Conservation (phyloP, 2,113 vertebrate genomes). For the Epinephelus moara region DNA sequence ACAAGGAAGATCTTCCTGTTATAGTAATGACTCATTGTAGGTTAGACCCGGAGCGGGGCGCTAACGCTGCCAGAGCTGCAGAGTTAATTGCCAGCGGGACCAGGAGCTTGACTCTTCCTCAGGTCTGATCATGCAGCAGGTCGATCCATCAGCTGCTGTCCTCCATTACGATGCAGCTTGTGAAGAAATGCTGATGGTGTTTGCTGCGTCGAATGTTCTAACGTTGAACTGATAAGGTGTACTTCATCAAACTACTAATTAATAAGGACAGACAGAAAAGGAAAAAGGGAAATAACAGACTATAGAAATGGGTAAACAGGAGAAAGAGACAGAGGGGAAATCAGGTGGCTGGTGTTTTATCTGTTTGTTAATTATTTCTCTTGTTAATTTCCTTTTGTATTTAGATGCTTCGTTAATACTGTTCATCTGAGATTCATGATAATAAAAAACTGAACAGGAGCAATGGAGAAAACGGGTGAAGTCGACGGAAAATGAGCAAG, state of each 20-base stretch:
- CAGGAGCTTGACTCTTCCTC: conserved; percentile 16
- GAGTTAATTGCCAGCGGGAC: conserved; percentile 42
- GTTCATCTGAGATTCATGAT: conserved; percentile 66
- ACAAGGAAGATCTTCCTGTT: conserved; percentile 47
- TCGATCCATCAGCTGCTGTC: neutral
- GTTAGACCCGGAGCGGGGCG: conserved; percentile 16
- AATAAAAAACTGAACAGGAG: conserved; percentile 58
- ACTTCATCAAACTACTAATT: conserved; percentile 9
- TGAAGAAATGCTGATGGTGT: neutral
- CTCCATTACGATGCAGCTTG: conserved; percentile 1
- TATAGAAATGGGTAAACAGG: conserved; percentile 52
- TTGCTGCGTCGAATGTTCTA: neutral
- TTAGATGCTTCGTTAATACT: conserved; percentile 57
- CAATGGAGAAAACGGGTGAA: conserved; percentile 15
- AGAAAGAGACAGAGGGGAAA: conserved; percentile 72
- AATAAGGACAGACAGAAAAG: neutral
- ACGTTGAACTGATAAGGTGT: neutral
- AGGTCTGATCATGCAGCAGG: conserved; percentile 2
- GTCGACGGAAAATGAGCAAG: conserved; percentile 15
- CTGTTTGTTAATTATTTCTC: conserved; percentile 73
- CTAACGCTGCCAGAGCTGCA: conserved; percentile 22
- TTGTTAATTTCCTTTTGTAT: conserved; percentile 66
- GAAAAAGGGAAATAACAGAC: conserved; percentile 26
- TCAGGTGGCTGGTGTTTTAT: conserved; percentile 67
- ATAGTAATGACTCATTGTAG: conserved; percentile 47